Evolutionary conservation across 2,113 vertebrate species (phyloP), one percentile per base, ranked within the genome.

Genomic region (Lycaon pictus): DNA sequence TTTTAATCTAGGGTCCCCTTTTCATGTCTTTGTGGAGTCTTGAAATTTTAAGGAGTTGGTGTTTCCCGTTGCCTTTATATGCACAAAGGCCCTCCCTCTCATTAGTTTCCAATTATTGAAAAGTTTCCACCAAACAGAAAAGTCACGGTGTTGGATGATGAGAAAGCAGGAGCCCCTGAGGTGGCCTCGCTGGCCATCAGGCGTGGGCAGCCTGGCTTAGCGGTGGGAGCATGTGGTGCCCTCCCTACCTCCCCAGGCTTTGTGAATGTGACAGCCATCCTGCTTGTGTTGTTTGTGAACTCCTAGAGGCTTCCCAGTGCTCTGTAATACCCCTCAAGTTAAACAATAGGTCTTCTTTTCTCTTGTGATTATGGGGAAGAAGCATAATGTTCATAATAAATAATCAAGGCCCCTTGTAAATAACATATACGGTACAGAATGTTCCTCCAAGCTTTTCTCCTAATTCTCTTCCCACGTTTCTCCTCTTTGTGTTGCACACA

Each of bases 391-490:
- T 95, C 72, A 15, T 81, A 90, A 97, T 63, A 96, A 97, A 86
- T 85, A 96, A 95, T 90, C 96, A 88, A 76, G 60, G 58, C 25
- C 22, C 13, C 25, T 92, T 88, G 97, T 84, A 92, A 95, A 67
- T 62, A 92, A 96, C 91, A 94, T 20, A 67, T 23, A 32, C 85
- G 79, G 96, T 76, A 98, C 97, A 86, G 95, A 92, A 82, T 92
- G 95, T 98, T 96, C 97, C 96, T 79, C 95, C 51, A 23, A 90
- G 90, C 12, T 29, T 86, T 89, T 74, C 58, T 67, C 85, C 85
- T 79, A 67, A 82, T 84, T 93, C 72, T 63, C 92, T 97, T 97
- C 98, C 98, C 95, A 97, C 95, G 13, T 95, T 95, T 94, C 65
- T 43, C 48, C 35, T 88, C 95, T 94, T 37, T 80, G 79, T 93